Evolutionary conservation across 53 echinoderm and acorn worm genomes (phyloP).

Genomic region (Antedon mediterranea): DNA sequence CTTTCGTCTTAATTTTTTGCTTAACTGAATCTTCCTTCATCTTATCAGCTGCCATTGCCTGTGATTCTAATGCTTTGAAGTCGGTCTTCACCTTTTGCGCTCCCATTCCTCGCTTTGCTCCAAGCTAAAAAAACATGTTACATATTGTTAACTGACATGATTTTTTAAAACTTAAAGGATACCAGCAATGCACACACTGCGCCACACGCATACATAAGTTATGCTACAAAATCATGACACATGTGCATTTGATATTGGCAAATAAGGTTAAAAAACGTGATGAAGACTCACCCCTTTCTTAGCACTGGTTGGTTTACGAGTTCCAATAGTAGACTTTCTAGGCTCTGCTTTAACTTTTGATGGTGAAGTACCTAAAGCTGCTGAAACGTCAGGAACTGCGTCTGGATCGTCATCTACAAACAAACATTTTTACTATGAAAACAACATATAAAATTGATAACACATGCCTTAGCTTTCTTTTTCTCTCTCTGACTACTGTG

Average conservation of each 20-base stretch:
- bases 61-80: constrained; percentile 84
- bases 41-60: constrained; percentile 72
- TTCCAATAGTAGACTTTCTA: constrained; percentile 88
- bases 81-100: constrained; percentile 94
- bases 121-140: constrained; percentile 67
- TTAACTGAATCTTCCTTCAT: constrained; percentile 51
- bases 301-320: constrained; percentile 75
- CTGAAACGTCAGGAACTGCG: constrained; percentile 67
- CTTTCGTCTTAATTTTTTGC: constrained; percentile 66
- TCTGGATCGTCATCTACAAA: constrained; percentile 18
- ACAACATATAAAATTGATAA: no score
- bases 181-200: no score
- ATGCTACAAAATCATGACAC: no score
- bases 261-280: no score
- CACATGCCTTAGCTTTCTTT: no score
- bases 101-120: constrained; percentile 73
- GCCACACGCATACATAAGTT: no score
- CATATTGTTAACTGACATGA: no score
- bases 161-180: no score
- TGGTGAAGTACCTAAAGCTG: constrained; percentile 70
- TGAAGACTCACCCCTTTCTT: constrained; percentile 86
- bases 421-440: no score
- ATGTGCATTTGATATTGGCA: no score
- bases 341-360: constrained; percentile 46
- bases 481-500: no score